Conservation (phyloP, 1,140 invertebrate genomes). For the Calliopsis andreniformis region DNA sequence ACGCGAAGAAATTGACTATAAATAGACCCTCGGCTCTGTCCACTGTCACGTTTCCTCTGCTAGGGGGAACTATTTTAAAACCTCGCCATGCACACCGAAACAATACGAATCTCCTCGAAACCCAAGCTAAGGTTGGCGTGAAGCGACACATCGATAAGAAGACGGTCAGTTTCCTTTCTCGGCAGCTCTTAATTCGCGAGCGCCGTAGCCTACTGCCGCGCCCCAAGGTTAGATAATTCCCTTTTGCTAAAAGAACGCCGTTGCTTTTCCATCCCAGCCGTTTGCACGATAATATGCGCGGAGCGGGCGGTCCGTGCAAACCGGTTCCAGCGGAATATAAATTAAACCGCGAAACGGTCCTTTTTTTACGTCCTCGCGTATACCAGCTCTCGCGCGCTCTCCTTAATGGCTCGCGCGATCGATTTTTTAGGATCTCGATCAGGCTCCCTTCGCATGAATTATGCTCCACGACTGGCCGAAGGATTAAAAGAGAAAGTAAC, state of each 20-base stretch:
- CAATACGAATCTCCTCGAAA: no score
- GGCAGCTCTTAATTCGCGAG: constrained; percentile 12
- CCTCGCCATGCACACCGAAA: no score
- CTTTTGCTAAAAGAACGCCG: not conserved
- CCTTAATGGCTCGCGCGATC: constrained; percentile 6
- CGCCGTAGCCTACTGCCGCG: constrained; percentile 9
- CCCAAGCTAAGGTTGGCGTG: no score
- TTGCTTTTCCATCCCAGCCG: not conserved
- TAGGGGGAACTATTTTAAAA: constrained; percentile 4
- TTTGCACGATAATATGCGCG: constrained; percentile 12
- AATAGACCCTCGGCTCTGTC: not conserved
- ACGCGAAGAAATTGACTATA: constrained; percentile 11
- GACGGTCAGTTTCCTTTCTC: not conserved
- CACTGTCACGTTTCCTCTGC: not conserved
- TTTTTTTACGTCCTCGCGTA: constrained; percentile 5
- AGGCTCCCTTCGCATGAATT: not conserved
- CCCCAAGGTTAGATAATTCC: constrained; percentile 58
- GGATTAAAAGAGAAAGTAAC: constrained; percentile 32
- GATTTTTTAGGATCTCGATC: not conserved
- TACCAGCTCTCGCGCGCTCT: not conserved
- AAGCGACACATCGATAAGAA: no score
- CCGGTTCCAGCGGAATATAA: constrained; percentile 57
- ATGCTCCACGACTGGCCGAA: not conserved
- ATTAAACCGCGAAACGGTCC: constrained; percentile 43
- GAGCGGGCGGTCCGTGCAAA: constrained; percentile 7